Evolutionary conservation across 1,140 invertebrate genomes (phyloP), one percentile per base, ranked within the genome.

Genomic region (Micrasema minimum): DNA sequence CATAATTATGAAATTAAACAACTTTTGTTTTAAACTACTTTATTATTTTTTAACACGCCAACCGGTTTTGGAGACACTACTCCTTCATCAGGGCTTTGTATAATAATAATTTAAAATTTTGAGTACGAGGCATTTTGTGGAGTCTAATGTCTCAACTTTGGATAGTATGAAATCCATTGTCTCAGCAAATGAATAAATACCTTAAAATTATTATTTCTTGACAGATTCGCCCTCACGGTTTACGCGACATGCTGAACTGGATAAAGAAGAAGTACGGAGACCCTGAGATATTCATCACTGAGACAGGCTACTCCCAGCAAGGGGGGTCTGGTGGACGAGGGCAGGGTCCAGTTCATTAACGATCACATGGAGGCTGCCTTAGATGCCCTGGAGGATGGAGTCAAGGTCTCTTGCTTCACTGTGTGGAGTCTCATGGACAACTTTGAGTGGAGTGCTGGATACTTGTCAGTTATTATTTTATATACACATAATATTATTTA

Each of bases 391-490:
- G 67, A 84, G 37, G 88, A 91, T 76, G 84, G 85, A 1, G 87
- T 85, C 16, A 88, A 91, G 74, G 81, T 93, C 1, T 82, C 81
- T 22, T 88, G 85, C 0, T 91, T 90, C 71, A 87, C 86, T 43
- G 81, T 84, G 14, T 91, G 90, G 90, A 88, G 87, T 53, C 76
- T 91, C 20, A 85, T 91, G 83, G 90, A 92, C 74, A 90, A 89
- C 74, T 90, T 88, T 74, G 89, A 90, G 79, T 90, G 89, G 88
- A 80, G 81, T 53, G 82, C 78, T 18, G 86, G 85, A 50, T 86
- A 75, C 31, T 61, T 62, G 73, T 75, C 59, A 59, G 73, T 61
- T 31, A 7, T 7, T 31, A 31, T n/a, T n/a, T n/a, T n/a, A n/a
- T n/a, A n/a, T n/a, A n/a, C n/a, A n/a, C n/a, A n/a, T n/a, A n/a